Evolutionary conservation across 2,113 vertebrate genomes (phyloP), one percentile per base, ranked within the genome.

Genomic region (Channa maculata): DNA sequence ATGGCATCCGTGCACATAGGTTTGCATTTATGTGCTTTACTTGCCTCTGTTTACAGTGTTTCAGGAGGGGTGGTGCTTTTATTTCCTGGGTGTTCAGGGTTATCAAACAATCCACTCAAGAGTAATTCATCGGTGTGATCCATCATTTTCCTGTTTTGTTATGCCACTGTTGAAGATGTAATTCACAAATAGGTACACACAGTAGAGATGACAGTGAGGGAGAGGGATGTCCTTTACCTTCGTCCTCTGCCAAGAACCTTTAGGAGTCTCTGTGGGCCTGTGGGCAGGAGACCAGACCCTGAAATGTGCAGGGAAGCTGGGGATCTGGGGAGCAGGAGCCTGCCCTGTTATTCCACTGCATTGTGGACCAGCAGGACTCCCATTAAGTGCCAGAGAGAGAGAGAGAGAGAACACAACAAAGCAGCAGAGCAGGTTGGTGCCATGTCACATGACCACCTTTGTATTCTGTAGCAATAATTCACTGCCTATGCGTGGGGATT

Each of bases 391-490:
- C 88, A 86, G 84, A 76, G 79, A 77, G 86, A 75, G 86, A 90
- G 84, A 80, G 53, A 68, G 65, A 24, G 24, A 43, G 44, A 94
- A 67, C 37, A 75, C 91, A 69, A 65, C 82, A 91, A 86, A 82
- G 93, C 92, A 93, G 92, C 92, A 74, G 93, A 93, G 93, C 88
- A 3, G 90, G 93, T 94, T 71, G 86, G 89, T 73, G 87, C 91
- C 85, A 79, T 83, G 89, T 95, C 96, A 97, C 90, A 79, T 98
- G 97, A 92, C 80, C 91, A 91, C 93, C 95, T 97, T 97, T 98
- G 96, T 98, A 97, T 97, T 96, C 95, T 78, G 92, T 77, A 71
- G 94, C 92, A 94, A 98, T 98, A 97, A 98, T 90, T 98, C 96
- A 98, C 92, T 93, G 96, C 95, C 94, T 80, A 79, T 88, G 87